These are phyloP conservation scores for Ischnura elegans DNA, from an alignment of 2,888 invertebrate genomes.

Conservation along the genomic window DNA sequence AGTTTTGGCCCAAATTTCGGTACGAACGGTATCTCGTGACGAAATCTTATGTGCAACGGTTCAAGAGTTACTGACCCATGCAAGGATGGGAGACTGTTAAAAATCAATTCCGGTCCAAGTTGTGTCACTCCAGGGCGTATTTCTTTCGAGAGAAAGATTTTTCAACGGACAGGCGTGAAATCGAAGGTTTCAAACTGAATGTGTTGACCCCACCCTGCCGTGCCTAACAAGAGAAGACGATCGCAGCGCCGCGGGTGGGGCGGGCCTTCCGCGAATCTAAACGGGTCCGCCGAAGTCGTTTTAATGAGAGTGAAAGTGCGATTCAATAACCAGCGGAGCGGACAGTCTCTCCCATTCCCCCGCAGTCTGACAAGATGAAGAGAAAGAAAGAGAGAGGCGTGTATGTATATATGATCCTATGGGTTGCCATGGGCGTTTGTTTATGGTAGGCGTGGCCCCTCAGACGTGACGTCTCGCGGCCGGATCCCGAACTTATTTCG, in stretches of 20 bases:
- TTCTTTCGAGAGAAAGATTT: background rate
- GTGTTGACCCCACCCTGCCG: background rate
- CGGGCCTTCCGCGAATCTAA: background rate
- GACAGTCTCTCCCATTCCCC: too few species aligned
- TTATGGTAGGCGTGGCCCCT: background rate
- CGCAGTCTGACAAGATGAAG: too few species aligned
- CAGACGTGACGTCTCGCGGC: conserved; percentile 13
- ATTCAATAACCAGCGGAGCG: conserved; percentile 33
- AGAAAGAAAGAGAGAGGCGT: background rate
- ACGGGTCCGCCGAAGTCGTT: background rate
- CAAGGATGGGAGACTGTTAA: background rate
- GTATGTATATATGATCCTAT: background rate
- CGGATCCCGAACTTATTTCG: background rate
- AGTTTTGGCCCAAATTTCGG: background rate
- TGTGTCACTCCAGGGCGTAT: background rate
- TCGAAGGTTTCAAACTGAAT: background rate
- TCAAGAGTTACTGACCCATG: background rate
- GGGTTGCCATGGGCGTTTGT: background rate
- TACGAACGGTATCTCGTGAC: background rate
- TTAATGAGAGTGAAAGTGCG: conserved; percentile 64
- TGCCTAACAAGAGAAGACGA: background rate
- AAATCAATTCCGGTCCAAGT: background rate
- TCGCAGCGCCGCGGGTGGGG: background rate
- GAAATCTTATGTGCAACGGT: background rate
- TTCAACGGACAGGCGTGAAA: background rate